Conservation (phyloP, 2,797 vertebrate genomes). For the Anniella stebbinsi region DNA sequence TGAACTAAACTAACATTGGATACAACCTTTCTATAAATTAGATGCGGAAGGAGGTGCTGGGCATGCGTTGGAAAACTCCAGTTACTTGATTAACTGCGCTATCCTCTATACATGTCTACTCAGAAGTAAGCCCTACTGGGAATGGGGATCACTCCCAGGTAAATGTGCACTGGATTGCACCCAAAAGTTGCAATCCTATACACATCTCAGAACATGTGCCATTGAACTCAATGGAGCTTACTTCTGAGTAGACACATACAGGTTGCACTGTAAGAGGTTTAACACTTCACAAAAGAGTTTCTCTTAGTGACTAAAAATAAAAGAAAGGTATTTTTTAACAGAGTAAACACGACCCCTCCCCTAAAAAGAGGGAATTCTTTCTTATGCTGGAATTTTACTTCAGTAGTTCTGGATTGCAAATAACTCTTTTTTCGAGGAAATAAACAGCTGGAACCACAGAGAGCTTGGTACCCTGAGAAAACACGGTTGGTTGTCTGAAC, state of each 20-base stretch:
- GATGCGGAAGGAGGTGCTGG: neutral
- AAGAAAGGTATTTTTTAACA: neutral
- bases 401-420: neutral
- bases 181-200: neutral
- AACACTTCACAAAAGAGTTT: neutral
- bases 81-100: neutral
- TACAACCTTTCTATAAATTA: neutral
- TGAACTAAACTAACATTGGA: no score
- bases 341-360: no score
- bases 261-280: neutral
- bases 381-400: no score
- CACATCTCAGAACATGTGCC: no score
- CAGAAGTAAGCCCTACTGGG: neutral
- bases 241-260: neutral
- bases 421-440: neutral
- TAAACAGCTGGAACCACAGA: neutral
- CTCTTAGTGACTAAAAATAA: neutral
- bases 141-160: no score
- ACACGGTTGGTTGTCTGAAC: no score
- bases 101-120: neutral
- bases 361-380: no score
- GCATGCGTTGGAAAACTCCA: neutral
- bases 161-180: no score
- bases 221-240: neutral
- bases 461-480: neutral